Base-by-base conservation (phyloP, 1,140 invertebrate genomes). In the Lethrus apterus region DNA sequence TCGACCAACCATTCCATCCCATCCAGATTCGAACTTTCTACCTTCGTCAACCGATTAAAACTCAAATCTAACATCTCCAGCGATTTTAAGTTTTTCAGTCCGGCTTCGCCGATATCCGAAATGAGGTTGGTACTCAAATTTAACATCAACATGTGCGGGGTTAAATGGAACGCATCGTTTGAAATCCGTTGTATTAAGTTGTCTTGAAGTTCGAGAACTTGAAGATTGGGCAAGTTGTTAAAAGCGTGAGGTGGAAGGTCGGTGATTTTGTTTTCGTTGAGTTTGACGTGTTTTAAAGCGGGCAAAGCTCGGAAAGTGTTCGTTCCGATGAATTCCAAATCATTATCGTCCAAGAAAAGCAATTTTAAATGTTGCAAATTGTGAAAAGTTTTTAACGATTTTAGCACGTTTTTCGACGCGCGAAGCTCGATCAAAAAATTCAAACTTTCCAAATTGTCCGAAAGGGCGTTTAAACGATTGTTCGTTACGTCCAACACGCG, bases 1-100 rank as follows among this genome's bases (percentile, higher is more conserved):
- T 91, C 86, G 0, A 90, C 84, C 8, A 92, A 68, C 81, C 87
- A 89, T 61, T 89, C 84, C 71, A 93, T 79, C 18, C 71, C 64
- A 14, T 75, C 71, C 3, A 81, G 70, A 63, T 75, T 79, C 10
- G 77, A 73, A 29, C 69, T 72, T 9, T 77, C 76, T 0, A 93
- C 72, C 52, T 75, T 75, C 1, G 75, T 73, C n/a, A 93, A 66
- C 34, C 75, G 76, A 63, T 92, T 92, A 54, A 80, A 76, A 65
- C 82, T 88, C 24, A 88, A 63, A 65, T 89, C 86, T 18, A 89
- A 65, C 4, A 89, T 81, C 64, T 89, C 87, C n/a, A 89, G 65
- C 5, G 84, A 87, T 17, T 75, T 71, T 18, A 89, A 62, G 52
- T 76, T 80, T 8, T 77, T 73, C 11, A 89, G 66, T 3, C 86